phyloP scores from a whole-genome alignment of 2,113 vertebrate species.

The Ophiodon elongatus region DNA sequence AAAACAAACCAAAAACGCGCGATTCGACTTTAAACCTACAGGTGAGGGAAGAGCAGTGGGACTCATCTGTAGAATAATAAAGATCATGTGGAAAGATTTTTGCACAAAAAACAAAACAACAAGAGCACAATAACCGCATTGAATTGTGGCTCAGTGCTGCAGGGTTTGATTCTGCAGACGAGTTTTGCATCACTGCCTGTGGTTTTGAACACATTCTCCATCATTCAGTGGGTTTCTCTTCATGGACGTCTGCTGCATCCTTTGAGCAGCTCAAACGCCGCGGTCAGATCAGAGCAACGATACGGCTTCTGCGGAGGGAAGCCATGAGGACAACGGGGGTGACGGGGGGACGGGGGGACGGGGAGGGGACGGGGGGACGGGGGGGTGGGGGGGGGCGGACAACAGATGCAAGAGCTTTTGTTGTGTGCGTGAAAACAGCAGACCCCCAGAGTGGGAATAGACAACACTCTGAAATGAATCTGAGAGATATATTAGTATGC shows the following conservation, averaged over 20 bases:
- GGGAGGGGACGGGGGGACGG: too few species aligned
- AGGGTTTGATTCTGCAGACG: neutral
- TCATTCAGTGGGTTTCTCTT: neutral
- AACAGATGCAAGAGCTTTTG: neutral
- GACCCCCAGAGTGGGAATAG: neutral
- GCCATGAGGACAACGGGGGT: neutral
- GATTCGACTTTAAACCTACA: neutral
- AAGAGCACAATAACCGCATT: neutral
- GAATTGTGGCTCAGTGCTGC: slow-evolving; percentile 1
- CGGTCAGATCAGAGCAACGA: neutral
- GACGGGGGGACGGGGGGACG: too few species aligned
- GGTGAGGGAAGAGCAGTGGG: neutral
- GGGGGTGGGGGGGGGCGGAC: too few species aligned
- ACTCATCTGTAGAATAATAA: neutral
- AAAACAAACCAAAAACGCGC: neutral
- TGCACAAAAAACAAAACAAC: neutral
- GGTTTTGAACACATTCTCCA: neutral
- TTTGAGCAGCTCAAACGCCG: neutral
- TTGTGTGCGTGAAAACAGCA: neutral
- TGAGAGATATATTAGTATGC: neutral
- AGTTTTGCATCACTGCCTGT: neutral
- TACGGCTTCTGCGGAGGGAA: neutral
- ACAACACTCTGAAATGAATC: neutral
- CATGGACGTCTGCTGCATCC: neutral
- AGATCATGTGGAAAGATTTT: neutral